These are phyloP conservation scores for Oxygymnocypris stewartii DNA, from an alignment of 2,113 vertebrate genomes.

Conservation along the genomic window DNA sequence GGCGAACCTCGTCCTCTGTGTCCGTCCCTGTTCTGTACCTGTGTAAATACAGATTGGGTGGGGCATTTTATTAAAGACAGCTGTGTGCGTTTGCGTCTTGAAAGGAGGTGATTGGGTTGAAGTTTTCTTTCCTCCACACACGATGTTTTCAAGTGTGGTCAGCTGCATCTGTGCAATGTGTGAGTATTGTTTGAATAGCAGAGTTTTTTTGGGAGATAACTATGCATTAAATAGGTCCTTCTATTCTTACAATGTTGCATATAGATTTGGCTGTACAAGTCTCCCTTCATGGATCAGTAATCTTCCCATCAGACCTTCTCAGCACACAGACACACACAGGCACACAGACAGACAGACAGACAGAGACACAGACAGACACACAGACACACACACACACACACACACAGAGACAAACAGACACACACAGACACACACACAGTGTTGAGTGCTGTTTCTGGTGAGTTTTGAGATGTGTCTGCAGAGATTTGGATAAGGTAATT, in stretches of 20 bases:
- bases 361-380: not conserved
- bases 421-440: not conserved
- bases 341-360: not conserved
- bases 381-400: not conserved
- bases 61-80: constrained; percentile 76
- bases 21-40: constrained; percentile 70
- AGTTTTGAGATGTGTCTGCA: constrained; percentile 7
- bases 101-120: constrained; percentile 17
- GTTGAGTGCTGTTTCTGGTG: constrained; percentile 14
- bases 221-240: not conserved
- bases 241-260: not conserved
- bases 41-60: constrained; percentile 74
- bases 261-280: not conserved
- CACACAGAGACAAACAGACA: not conserved
- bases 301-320: not conserved
- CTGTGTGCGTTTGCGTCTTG: constrained; percentile 62
- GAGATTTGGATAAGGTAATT: not conserved
- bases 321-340: not conserved
- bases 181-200: not conserved
- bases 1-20: constrained; percentile 53
- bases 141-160: constrained; percentile 61
- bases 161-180: constrained; percentile 45
- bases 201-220: not conserved
- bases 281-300: not conserved
- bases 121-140: constrained; percentile 2